Evolutionary conservation across 2,797 vertebrate species (phyloP).

Genomic region (Kryptopterus vitreolus): DNA sequence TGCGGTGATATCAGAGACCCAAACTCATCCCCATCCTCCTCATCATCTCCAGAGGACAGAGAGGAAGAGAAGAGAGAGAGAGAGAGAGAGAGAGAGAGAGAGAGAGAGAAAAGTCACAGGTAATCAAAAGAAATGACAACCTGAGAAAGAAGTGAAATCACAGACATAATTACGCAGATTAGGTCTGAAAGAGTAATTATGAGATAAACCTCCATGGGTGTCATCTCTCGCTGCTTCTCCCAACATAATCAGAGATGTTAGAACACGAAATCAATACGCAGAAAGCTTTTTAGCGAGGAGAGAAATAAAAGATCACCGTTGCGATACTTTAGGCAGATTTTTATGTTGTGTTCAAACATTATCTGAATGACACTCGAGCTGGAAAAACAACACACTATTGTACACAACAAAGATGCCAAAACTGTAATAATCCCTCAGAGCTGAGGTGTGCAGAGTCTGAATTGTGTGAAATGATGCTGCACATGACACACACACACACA

Average conservation of each 20-base stretch:
- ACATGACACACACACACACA: slow-evolving; percentile 12
- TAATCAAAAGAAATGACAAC: slow-evolving; percentile 52
- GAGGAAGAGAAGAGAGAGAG: neutral
- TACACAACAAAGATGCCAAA: neutral
- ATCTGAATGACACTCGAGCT: neutral
- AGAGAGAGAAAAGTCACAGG: slow-evolving; percentile 21
- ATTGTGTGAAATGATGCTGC: neutral
- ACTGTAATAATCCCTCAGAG: neutral
- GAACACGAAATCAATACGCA: slow-evolving; percentile 46
- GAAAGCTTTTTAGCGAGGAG: slow-evolving; percentile 12
- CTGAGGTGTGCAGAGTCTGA: neutral
- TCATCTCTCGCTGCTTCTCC: slow-evolving; percentile 45
- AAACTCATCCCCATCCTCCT: slow-evolving; percentile 11
- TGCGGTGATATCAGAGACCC: slow-evolving; percentile 17
- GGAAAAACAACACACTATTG: neutral
- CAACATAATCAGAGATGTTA: slow-evolving; percentile 51
- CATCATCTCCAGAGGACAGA: slow-evolving; percentile 36
- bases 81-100: too few relatives aligned
- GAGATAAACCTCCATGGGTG: slow-evolving; percentile 52
- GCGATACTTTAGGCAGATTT: slow-evolving; percentile 9
- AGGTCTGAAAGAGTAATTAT: slow-evolving; percentile 54
- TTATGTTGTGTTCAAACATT: slow-evolving; percentile 24
- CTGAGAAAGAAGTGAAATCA: slow-evolving; percentile 49
- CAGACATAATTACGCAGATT: slow-evolving; percentile 55
- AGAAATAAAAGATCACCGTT: neutral